Evolutionary conservation across 2,888 invertebrate species (phyloP).

Genomic region (Rhorus exstirpatorius): DNA sequence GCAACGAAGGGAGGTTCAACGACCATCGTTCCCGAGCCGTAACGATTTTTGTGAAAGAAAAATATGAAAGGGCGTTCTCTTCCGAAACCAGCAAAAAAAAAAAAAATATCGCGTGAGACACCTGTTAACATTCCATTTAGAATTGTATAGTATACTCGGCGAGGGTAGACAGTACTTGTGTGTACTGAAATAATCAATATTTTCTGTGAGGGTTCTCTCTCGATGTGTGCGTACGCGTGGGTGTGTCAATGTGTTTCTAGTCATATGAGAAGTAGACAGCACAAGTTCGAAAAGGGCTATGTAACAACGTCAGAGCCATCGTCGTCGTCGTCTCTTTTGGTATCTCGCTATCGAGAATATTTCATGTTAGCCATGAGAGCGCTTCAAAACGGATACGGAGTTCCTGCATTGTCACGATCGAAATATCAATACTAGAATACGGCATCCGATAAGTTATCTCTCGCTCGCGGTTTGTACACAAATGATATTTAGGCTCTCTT

Average conservation of each 20-base stretch:
- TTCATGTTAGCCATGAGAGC: constrained; percentile 32
- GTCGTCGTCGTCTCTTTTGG: constrained; percentile 37
- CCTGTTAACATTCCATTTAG: constrained; percentile 69
- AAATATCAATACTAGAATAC: constrained; percentile 49
- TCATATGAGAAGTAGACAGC: constrained; percentile 51
- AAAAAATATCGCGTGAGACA: constrained; percentile 68
- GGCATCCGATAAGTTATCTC: constrained; percentile 40
- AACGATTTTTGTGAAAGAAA: constrained; percentile 56
- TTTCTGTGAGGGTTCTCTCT: constrained; percentile 73
- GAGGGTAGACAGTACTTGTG: constrained; percentile 69
- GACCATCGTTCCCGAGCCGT: constrained; percentile 5
- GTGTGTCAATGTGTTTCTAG: constrained; percentile 33
- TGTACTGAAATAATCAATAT: constrained; percentile 82
- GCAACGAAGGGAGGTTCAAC: constrained; percentile 14
- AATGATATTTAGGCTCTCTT: constrained; percentile 22
- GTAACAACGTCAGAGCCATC: constrained; percentile 45
- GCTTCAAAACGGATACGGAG: constrained; percentile 40
- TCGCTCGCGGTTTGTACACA: constrained; percentile 17
- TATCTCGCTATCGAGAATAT: constrained; percentile 29
- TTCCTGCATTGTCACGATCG: constrained; percentile 11
- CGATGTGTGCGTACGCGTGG: constrained; percentile 51
- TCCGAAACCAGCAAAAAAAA: constrained; percentile 45
- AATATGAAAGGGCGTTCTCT: constrained; percentile 17
- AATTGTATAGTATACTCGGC: constrained; percentile 31
- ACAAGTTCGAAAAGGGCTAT: constrained; percentile 42